Conservation (phyloP, 2,797 vertebrate genomes). For the Thaleichthys pacificus region DNA sequence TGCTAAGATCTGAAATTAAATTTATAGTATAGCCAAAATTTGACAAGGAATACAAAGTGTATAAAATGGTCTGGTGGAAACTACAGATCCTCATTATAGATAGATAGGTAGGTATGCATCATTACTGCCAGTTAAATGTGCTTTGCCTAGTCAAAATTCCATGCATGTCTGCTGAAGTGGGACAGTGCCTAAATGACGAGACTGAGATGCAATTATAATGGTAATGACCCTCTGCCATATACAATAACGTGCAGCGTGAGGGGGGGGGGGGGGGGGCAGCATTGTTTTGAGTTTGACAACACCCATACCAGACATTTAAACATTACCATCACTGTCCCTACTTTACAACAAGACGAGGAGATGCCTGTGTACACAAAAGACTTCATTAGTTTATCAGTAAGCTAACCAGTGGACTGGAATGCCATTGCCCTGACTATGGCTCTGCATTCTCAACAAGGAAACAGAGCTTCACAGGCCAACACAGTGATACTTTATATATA, state of each 20-base stretch:
- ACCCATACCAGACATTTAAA: slow-evolving; percentile 30
- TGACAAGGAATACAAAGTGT: slow-evolving; percentile 31
- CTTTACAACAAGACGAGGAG: slow-evolving; percentile 32
- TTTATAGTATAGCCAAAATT: neutral
- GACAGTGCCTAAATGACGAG: slow-evolving; percentile 58
- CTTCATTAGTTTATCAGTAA: slow-evolving; percentile 50
- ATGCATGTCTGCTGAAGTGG: slow-evolving; percentile 66
- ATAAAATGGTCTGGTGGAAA: slow-evolving; percentile 39
- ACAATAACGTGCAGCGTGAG: slow-evolving; percentile 47
- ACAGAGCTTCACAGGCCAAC: slow-evolving; percentile 25
- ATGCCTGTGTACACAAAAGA: slow-evolving; percentile 49
- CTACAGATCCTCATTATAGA: slow-evolving; percentile 37
- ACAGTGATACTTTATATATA: slow-evolving; percentile 29
- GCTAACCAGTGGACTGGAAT: slow-evolving; percentile 55
- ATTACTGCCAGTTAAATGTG: slow-evolving; percentile 17
- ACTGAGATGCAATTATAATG: slow-evolving; percentile 64
- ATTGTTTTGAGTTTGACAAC: slow-evolving; percentile 37
- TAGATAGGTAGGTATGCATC: slow-evolving; percentile 15
- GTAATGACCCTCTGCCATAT: slow-evolving; percentile 65
- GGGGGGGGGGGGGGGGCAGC: slow-evolving; percentile 44
- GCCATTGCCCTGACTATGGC: slow-evolving; percentile 20
- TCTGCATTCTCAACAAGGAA: slow-evolving; percentile 26
- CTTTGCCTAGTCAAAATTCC: slow-evolving; percentile 45
- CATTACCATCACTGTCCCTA: slow-evolving; percentile 32
- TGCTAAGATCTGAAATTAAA: neutral